These are phyloP conservation scores for Metacarcinus magister DNA, from an alignment of 2,888 invertebrate genomes.

Conservation along the genomic window DNA sequence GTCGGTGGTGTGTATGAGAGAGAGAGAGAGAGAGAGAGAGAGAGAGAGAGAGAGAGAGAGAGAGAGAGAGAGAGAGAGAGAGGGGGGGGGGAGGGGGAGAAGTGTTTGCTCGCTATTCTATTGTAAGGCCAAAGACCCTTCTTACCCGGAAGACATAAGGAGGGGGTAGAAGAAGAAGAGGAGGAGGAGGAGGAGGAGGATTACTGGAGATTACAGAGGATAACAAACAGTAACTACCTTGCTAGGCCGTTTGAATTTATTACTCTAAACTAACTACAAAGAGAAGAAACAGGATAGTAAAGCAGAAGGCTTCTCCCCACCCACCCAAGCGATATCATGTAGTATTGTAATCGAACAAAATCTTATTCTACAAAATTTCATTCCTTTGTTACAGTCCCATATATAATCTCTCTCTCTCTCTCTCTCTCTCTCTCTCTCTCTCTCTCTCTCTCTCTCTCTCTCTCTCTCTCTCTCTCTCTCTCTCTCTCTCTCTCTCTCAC, in stretches of 20 bases:
- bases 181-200: background rate
- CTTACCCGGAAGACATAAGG: background rate
- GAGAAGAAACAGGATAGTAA: no score
- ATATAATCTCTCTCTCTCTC: no score
- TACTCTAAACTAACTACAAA: no score
- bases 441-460: no score
- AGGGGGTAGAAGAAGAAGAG: background rate
- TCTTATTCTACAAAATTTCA: background rate
- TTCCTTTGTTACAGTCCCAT: background rate
- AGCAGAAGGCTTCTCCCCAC: no score
- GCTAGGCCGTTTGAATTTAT: no score
- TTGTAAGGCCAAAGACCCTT: conserved; percentile 13
- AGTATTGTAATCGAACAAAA: background rate
- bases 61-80: conserved; percentile 26
- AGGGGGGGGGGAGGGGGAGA: background rate
- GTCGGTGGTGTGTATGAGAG: no score
- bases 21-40: background rate
- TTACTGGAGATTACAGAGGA: background rate
- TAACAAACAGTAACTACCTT: no score
- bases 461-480: no score
- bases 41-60: background rate
- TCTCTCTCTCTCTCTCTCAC: no score
- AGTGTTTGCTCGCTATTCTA: conserved; percentile 26
- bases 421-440: no score
- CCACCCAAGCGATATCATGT: no score